Base-by-base conservation (phyloP, 2,113 vertebrate species). In the Solea senegalensis region DNA sequence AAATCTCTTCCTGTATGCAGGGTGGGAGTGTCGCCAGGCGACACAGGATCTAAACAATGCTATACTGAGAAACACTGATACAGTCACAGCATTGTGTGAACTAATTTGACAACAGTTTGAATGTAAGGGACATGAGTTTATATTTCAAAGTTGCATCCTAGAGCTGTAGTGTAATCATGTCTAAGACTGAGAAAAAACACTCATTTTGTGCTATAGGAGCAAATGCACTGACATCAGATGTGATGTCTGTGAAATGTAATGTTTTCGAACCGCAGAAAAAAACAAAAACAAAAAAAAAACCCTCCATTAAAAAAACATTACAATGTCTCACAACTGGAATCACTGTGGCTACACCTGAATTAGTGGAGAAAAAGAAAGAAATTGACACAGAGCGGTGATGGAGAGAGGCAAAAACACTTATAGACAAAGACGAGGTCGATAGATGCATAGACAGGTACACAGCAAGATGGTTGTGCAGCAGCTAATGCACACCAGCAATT, bases 401-500 rank as follows among this genome's bases (percentile, higher is more conserved):
- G 41, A 53, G 2, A 21, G 13, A 4, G 21, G 28, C 26, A 53
- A 65, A 61, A 40, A 48, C 56, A 70, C 68, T 81, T 43, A 55
- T 39, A 59, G 82, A 82, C 62, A 56, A 60, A 69, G 69, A 69
- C 61, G 64, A 85, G 80, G 82, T 85, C 78, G 74, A 86, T 72
- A 79, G 73, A 80, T 81, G 40, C 64, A 69, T 28, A 79, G 82
- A 80, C 84, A 88, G 85, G 80, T 86, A 88, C 79, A 72, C 72
- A 45, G 83, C 84, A 57, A 58, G 81, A 80, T 85, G 4, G 70
- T 85, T 65, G 64, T 85, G 85, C 72, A 81, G 82, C 78, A 84
- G 85, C 89, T 92, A 90, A 92, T 89, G 86, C 88, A 90, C 88
- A 89, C 91, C 73, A 70, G 72, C 70, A 92, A 92, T 91, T 92